Conservation (phyloP, 1,140 invertebrate genomes). For the Contarinia nasturtii region DNA sequence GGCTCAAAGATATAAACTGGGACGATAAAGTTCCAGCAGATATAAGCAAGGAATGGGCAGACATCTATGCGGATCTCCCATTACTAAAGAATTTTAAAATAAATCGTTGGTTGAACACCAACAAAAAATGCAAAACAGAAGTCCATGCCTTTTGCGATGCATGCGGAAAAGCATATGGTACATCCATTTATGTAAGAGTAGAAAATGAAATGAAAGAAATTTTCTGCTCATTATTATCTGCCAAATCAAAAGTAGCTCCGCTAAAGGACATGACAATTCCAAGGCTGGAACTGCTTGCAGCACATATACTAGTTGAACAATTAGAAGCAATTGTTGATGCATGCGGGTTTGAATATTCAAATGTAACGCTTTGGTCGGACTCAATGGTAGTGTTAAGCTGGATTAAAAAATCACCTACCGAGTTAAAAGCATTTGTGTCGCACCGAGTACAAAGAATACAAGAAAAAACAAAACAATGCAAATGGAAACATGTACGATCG, state of each 20-base stretch:
- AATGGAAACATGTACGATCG: slow-evolving; percentile 12
- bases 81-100: background rate
- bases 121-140: background rate
- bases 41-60: background rate
- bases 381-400: slow-evolving; percentile 6
- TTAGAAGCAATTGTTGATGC: slow-evolving; percentile 5
- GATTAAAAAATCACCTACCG: slow-evolving; percentile 1
- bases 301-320: slow-evolving; percentile 11
- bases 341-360: background rate
- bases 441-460: slow-evolving; percentile 13
- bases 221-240: slow-evolving; percentile 11
- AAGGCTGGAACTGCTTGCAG: slow-evolving; percentile 14
- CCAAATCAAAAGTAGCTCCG: slow-evolving; percentile 22
- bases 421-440: slow-evolving; percentile 13
- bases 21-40: background rate
- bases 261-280: too few relatives aligned
- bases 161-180: slow-evolving; percentile 18
- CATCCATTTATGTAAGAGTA: slow-evolving; percentile 13
- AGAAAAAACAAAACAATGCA: slow-evolving; percentile 2
- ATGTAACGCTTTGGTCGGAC: slow-evolving; percentile 4
- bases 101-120: background rate
- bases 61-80: background rate
- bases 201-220: slow-evolving; percentile 6
- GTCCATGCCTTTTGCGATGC: slow-evolving; percentile 23
- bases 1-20: slow-evolving; percentile 3